Evolutionary conservation across 1,140 invertebrate genomes (phyloP).

Genomic region (Monochamus saltuarius): DNA sequence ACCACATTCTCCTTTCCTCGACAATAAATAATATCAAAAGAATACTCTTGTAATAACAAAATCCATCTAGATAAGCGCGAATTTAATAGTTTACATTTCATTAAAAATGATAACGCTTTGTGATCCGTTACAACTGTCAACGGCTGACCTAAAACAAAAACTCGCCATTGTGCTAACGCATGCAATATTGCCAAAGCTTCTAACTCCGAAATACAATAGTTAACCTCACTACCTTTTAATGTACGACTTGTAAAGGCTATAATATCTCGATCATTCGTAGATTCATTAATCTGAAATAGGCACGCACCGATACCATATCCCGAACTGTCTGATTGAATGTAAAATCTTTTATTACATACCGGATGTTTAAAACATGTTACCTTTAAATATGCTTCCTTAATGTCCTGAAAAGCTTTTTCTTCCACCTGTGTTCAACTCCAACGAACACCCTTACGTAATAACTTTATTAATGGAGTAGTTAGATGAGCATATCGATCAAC

Average conservation of each 20-base stretch:
- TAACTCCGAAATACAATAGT: not conserved
- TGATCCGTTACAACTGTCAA: not conserved
- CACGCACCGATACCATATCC: not conserved
- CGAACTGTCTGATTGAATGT: constrained; percentile 3
- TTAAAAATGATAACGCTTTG: not conserved
- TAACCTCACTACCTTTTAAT: not conserved
- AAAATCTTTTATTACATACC: not conserved
- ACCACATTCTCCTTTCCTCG: not conserved
- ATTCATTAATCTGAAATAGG: not conserved
- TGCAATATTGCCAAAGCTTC: not conserved
- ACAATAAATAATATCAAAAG: not conserved
- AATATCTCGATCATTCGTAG: not conserved
- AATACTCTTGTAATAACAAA: constrained; percentile 2
- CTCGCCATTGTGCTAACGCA: constrained; percentile 1
- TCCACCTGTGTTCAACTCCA: not conserved
- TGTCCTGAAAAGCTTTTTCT: not conserved
- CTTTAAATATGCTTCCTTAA: not conserved
- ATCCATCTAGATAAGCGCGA: constrained; percentile 1
- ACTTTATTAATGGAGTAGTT: not conserved
- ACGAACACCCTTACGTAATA: not conserved
- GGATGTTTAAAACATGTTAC: not conserved
- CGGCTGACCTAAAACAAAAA: not conserved
- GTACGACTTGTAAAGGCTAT: constrained; percentile 1
- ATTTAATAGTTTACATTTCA: not conserved
- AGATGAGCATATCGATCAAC: not conserved